Evolutionary conservation across 1,140 invertebrate species (phyloP), one percentile per base, ranked within the genome.

Genomic region (Oryzaephilus surinamensis): DNA sequence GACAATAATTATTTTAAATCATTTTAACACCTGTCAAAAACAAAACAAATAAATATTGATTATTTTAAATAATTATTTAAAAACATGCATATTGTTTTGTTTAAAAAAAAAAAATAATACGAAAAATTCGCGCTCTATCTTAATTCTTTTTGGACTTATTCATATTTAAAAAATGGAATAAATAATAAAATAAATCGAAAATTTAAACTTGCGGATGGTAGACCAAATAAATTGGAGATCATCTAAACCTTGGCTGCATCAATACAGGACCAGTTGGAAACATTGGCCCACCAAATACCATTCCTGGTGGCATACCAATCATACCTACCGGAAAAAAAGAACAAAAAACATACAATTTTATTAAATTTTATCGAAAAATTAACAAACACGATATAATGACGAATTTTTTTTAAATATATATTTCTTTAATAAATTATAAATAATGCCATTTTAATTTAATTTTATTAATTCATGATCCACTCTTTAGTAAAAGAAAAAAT

Each of bases 241-340:
- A 83, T 80, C 79, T 80, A 64, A 80, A 83, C 61, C 79, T 73
- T 38, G 78, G 78, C 60, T 78, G 78, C 77, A 81, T 79, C 72
- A 81, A 59, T 66, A 77, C 71, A 41, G 71, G 73, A 41, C 65
- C 71, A 46, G 72, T 67, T 11, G 72, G 72, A 46, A 74, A 75
- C 72, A 77, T 74, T 28, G 73, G 74, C n/a, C 71, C 60, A 20
- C 71, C 73, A 50, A 77, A 77, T 51, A 76, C 69, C 58, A 78
- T 75, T 46, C 76, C 75, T 23, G 75, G 77, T 44, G 77, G 68
- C 62, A 79, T 69, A 38, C 77, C 75, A 56, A 79, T 69, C 72
- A 81, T 73, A 55, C 78, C 77, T 69, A 70, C 58, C 69, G 62
- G 49, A 47, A 49, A 51, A 23, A 28, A 38, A 10, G 17, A 10